phyloP scores from a whole-genome alignment of 2,888 invertebrate species.

The Pterobdella sp. region DNA sequence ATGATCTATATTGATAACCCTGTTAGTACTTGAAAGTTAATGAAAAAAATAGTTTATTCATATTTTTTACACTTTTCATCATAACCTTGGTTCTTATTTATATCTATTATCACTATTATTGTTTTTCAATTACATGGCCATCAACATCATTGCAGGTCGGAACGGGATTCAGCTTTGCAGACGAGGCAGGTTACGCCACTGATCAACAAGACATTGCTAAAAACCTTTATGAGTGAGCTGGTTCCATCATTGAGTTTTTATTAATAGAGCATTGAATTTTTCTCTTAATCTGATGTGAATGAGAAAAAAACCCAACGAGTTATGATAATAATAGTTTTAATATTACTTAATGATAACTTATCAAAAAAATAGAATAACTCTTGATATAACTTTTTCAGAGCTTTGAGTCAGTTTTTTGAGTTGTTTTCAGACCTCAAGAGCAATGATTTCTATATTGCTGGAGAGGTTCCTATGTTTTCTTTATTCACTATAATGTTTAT shows the following conservation, averaged over 20 bases:
- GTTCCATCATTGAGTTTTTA: background rate
- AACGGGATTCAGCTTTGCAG: conserved; percentile 77
- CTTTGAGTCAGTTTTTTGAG: conserved; percentile 66
- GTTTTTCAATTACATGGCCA: background rate
- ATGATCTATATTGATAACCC: conserved; percentile 86
- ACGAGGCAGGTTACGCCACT: conserved; percentile 67
- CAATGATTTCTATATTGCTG: conserved; percentile 75
- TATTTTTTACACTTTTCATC: too few species aligned
- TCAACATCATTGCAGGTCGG: conserved; percentile 41
- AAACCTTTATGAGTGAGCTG: conserved; percentile 61
- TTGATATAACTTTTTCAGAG: conserved; percentile 41
- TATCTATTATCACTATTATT: too few species aligned
- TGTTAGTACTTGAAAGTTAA: conserved; percentile 62
- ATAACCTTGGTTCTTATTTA: too few species aligned
- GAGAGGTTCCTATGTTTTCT: conserved; percentile 57
- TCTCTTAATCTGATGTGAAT: background rate
- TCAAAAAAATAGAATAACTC: too few species aligned
- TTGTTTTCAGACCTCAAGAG: conserved; percentile 67
- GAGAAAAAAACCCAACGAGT: too few species aligned
- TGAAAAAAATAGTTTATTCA: too few species aligned
- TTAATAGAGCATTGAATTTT: conserved; percentile 3
- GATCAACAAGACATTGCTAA: conserved; percentile 72
- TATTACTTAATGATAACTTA: too few species aligned
- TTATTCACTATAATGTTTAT: too few species aligned
- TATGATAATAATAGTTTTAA: too few species aligned